These are phyloP conservation scores for Gobius niger DNA, from an alignment of 2,113 vertebrate species.

Conservation along the genomic window DNA sequence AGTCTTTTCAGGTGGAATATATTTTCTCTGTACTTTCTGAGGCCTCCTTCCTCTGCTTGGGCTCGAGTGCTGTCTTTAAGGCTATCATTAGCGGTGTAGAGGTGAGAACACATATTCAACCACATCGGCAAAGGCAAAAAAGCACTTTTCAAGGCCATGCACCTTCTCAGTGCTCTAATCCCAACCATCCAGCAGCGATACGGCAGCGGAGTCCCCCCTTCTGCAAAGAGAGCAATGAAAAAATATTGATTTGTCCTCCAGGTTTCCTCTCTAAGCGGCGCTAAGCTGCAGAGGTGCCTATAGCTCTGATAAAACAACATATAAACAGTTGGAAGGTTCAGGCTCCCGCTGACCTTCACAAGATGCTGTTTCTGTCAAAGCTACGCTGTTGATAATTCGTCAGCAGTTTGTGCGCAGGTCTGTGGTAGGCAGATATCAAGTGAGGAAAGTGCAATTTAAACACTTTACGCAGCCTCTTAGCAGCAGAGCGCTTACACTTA, in stretches of 20 bases:
- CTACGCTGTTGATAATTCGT: background rate
- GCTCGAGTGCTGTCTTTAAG: slow-evolving; percentile 34
- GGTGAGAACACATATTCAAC: slow-evolving; percentile 7
- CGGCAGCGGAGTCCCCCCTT: background rate
- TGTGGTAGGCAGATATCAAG: background rate
- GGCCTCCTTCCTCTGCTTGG: slow-evolving; percentile 43
- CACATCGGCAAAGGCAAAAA: background rate
- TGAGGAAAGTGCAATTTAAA: background rate
- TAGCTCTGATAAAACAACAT: background rate
- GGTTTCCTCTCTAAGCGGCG: background rate
- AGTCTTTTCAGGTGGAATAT: slow-evolving; percentile 47
- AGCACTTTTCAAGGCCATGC: background rate
- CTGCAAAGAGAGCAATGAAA: slow-evolving; percentile 11
- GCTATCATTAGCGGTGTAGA: slow-evolving; percentile 46
- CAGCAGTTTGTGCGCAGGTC: background rate
- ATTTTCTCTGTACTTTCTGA: slow-evolving; percentile 32
- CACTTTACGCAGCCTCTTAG: background rate
- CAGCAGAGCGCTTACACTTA: background rate
- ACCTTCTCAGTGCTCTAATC: background rate
- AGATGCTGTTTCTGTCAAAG: background rate
- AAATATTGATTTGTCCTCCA: slow-evolving; percentile 9
- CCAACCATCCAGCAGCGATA: background rate
- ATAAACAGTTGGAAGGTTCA: background rate
- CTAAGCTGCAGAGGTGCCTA: background rate
- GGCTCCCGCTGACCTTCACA: background rate